These are phyloP conservation scores for Sus scrofa DNA, from an alignment of 2,113 vertebrate genomes.

Conservation along the genomic window T2T-Sscrofa CM000817.6:173926501-173927000, in stretches of 20 bases:
- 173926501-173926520: conserved; percentile 41
- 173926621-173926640: conserved; percentile 83
- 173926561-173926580: conserved; percentile 59
- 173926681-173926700: conserved; percentile 72
- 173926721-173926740: conserved; percentile 61
- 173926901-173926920: neutral
- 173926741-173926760: conserved; percentile 39
- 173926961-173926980: neutral
- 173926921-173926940: neutral
- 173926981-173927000: neutral
- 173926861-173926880: neutral
- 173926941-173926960: neutral
- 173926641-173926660: conserved; percentile 81
- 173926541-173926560: conserved; percentile 64
- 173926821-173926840: neutral
- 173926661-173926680: conserved; percentile 74
- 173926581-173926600: conserved; percentile 79
- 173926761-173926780: neutral
- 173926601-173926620: conserved; percentile 80
- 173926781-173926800: neutral
- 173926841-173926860: neutral
- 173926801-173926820: neutral
- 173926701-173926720: conserved; percentile 24
- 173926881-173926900: neutral
- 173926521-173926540: conserved; percentile 60